A percentile compares a stretch with the other conserved stretches of the same genome.
These are phyloP conservation scores for Triops cancriformis DNA, from an alignment of 1,140 invertebrate species.

Conservation along the genomic window DNA sequence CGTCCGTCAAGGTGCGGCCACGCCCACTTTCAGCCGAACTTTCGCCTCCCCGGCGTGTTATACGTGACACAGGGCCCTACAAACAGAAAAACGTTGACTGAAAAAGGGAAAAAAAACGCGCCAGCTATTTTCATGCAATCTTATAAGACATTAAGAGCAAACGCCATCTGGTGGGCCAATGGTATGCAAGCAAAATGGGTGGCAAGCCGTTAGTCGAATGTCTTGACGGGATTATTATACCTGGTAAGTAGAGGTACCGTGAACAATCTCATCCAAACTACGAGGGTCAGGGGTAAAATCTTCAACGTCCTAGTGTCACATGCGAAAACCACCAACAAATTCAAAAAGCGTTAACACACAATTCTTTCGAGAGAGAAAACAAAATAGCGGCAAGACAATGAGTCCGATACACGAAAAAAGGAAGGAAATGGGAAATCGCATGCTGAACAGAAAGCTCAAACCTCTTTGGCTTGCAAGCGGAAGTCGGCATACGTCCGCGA, in stretches of 20 bases:
- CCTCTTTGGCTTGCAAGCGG: neutral
- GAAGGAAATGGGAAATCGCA: neutral
- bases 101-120: slow-evolving; percentile 6
- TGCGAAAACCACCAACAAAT: slow-evolving; percentile 11
- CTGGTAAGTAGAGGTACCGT: slow-evolving; percentile 39
- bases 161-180: no score
- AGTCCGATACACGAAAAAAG: neutral
- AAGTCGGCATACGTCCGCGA: slow-evolving; percentile 20
- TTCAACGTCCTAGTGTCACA: slow-evolving; percentile 25
- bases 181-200: neutral
- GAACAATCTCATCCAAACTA: slow-evolving; percentile 44
- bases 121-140: no score
- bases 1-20: slow-evolving; percentile 50
- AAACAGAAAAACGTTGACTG: neutral
- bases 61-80: slow-evolving; percentile 19
- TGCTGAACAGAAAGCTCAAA: neutral
- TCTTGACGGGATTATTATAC: slow-evolving; percentile 36
- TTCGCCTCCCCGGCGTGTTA: slow-evolving; percentile 24
- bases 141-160: neutral
- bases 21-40: slow-evolving; percentile 28
- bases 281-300: slow-evolving; percentile 43
- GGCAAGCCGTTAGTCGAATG: neutral
- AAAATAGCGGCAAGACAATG: neutral
- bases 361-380: neutral
- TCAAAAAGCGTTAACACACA: neutral